Percentiles rank a stretch among this genome's conserved stretches.
Conservation (phyloP, 1,140 invertebrate species). For the Caenorhabditis tropicalis region DNA sequence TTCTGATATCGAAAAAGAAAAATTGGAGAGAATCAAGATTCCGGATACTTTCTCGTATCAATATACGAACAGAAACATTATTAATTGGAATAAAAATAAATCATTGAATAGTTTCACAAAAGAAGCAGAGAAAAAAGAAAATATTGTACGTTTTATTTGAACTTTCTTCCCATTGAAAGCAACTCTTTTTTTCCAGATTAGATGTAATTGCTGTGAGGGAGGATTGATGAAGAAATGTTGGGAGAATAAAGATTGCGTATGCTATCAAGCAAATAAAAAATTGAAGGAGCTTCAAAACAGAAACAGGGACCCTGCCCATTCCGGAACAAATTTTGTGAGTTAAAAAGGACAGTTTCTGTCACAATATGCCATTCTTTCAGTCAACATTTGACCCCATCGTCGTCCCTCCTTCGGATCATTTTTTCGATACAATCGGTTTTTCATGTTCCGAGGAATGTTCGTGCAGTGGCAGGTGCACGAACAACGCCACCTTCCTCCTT, state of each 20-base stretch:
- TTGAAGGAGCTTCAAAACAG: no score
- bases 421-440: neutral
- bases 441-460: neutral
- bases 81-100: neutral
- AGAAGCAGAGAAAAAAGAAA: neutral
- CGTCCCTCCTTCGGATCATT: neutral
- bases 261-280: no score
- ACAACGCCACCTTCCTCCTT: neutral
- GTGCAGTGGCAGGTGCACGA: neutral
- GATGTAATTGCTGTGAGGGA: no score
- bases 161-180: no score
- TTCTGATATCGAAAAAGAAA: neutral
- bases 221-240: no score
- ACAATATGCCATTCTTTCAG: neutral
- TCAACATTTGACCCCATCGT: neutral
- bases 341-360: no score
- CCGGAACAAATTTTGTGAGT: neutral
- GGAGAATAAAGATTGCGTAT: no score
- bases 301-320: no score
- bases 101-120: neutral
- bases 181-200: no score
- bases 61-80: neutral
- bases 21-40: no score
- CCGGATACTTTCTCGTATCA: neutral
- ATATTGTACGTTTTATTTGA: neutral